These are phyloP conservation scores for Microctonus brassicae DNA, from an alignment of 2,888 invertebrate genomes.

Conservation along the genomic window DNA sequence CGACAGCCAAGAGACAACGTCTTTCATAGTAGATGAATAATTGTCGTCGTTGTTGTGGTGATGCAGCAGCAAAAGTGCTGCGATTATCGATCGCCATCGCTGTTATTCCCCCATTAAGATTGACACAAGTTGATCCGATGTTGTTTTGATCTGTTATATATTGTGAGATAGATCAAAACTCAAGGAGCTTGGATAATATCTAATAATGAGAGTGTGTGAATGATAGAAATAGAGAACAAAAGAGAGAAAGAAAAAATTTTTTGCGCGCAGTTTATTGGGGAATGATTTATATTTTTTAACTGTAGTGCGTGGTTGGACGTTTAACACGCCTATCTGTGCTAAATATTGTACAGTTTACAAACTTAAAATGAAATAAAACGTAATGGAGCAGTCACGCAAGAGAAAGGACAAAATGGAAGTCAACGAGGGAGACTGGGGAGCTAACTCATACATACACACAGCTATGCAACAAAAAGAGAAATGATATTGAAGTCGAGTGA, in stretches of 20 bases:
- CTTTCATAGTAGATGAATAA: conserved; percentile 77
- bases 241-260: not conserved
- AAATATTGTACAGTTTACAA: conserved; percentile 58
- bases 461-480: conserved; percentile 26
- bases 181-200: conserved; percentile 20
- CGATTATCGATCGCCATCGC: conserved; percentile 55
- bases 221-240: not conserved
- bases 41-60: conserved; percentile 43
- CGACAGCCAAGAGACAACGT: conserved; percentile 81
- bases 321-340: conserved; percentile 59
- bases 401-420: conserved; percentile 30
- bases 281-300: conserved; percentile 28
- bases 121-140: conserved; percentile 44
- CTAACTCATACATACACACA: not conserved
- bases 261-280: not conserved
- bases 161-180: conserved; percentile 31
- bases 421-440: conserved; percentile 6
- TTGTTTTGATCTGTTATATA: conserved; percentile 44
- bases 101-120: conserved; percentile 48
- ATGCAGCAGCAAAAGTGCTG: conserved; percentile 59
- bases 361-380: conserved; percentile 42
- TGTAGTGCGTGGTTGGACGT: conserved; percentile 57
- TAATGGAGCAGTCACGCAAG: conserved; percentile 33
- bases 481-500: conserved; percentile 10
- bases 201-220: not conserved